Conservation (phyloP, 2,888 invertebrate species). For the Octodonta nipae region DNA sequence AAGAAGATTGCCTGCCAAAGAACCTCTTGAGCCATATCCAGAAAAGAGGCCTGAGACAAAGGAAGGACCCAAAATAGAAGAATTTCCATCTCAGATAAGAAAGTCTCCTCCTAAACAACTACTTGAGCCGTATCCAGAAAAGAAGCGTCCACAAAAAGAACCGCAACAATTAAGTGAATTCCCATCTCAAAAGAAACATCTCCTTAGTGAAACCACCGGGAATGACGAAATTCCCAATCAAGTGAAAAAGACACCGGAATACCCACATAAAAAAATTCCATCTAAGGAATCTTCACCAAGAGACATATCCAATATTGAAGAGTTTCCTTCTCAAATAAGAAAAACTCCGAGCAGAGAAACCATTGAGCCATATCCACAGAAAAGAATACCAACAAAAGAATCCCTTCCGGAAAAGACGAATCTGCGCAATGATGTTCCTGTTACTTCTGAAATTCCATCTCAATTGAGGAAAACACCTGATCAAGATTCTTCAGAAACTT, state of each 20-base stretch:
- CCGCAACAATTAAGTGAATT: conserved; percentile 13
- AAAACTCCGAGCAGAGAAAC: background rate
- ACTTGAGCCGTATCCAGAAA: conserved; percentile 15
- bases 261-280: too few relatives aligned
- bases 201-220: too few relatives aligned
- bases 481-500: conserved; percentile 9
- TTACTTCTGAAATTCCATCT: conserved; percentile 10
- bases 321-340: too few relatives aligned
- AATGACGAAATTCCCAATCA: too few relatives aligned
- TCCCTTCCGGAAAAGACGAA: conserved; percentile 1
- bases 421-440: conserved; percentile 9
- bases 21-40: conserved; percentile 13
- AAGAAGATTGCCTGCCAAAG: conserved; percentile 15
- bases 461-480: conserved; percentile 9
- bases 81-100: conserved; percentile 13
- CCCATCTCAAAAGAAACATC: conserved; percentile 20
- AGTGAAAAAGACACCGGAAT: conserved; percentile 5
- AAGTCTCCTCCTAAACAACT: conserved; percentile 13
- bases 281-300: too few relatives aligned
- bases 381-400: conserved; percentile 11
- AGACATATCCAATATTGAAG: too few relatives aligned
- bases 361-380: background rate
- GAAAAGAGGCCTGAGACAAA: conserved; percentile 8
- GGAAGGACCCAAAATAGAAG: conserved; percentile 8
- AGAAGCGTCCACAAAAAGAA: conserved; percentile 9